Base-by-base conservation (phyloP, 37 sponge, comb jelly and placozoan species). In the Halichondria panicea region DNA sequence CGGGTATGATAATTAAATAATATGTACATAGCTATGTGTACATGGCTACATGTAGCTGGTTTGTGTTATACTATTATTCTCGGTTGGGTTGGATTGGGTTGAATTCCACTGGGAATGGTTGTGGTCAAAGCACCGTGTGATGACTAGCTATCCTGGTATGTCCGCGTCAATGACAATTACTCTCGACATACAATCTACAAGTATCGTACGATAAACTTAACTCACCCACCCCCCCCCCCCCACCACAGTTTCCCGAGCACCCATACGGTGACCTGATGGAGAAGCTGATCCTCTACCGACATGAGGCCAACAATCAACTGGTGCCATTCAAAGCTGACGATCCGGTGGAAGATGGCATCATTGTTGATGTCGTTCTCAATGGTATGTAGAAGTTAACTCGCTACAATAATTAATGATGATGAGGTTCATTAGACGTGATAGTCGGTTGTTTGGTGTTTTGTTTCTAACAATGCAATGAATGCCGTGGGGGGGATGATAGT, bases 261-360 rank as follows among this genome's bases (percentile, higher is more conserved):
- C 90, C 90, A 6, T 89, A 89, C 70, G 90, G 90, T 9, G 84
- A 89, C 62, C 72, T 89, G 15, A 32, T 32, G 1, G 68, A 74
- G 8, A 89, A 89, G 41, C 35, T 89, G 18, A 27, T 79, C 5
- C 67, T 89, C 18, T 77, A 52, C 79, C 69, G 56, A 25, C 90
- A 89, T 54, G 41, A 46, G 27, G 28, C 44, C 8, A 71, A 84
- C 38, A 46, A 89, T 41, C 15, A 36, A 0, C 76, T 89, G 37
- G n/a, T 21, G 0, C 66, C 79, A 18, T 55, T 89, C 59, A 21
- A 7, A 43, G 84, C 70, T 15, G 40, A 28, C 1, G 90, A 89
- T 38, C 34, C 66, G 18, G 84, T 89, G 24, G 62, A 60, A 63
- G 81, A 89, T 63, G 84, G 90, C 28, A 58, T 53, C 33, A 69